These are phyloP conservation scores for Aramus guarauna DNA, from an alignment of 2,113 vertebrate genomes.

Conservation along the genomic window DNA sequence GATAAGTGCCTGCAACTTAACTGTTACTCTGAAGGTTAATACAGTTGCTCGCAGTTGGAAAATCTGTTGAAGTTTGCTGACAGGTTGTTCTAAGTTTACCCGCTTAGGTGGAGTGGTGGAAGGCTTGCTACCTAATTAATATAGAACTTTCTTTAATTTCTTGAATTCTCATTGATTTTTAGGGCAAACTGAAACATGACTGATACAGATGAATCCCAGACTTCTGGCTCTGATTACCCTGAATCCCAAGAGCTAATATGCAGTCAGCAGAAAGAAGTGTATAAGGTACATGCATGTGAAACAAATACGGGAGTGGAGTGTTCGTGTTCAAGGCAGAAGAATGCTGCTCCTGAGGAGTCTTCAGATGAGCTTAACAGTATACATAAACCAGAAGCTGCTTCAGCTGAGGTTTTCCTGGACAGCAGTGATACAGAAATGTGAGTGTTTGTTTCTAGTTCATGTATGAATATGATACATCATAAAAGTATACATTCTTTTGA, in stretches of 20 bases:
- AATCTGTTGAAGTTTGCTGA: not conserved
- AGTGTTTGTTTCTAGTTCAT: not conserved
- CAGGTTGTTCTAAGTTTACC: not conserved
- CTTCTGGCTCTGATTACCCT: not conserved
- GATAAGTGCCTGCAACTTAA: not conserved
- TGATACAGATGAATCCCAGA: not conserved
- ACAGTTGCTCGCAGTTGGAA: not conserved
- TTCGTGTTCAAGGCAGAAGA: not conserved
- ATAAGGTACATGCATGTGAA: not conserved
- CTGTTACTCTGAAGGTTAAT: not conserved
- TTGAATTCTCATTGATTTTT: not conserved
- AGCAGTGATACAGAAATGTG: slow-evolving; percentile 41
- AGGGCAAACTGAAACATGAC: not conserved
- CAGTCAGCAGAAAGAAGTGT: not conserved
- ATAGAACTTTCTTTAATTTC: not conserved
- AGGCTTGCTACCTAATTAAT: not conserved
- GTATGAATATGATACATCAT: not conserved
- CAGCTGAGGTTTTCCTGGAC: not conserved
- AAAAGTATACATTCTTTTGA: not conserved
- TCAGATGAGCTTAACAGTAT: not conserved
- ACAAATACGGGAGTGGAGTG: fast-evolving
- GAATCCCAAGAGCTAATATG: not conserved
- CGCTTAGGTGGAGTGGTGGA: not conserved
- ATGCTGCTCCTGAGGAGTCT: not conserved
- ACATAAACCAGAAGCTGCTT: not conserved